Conservation (phyloP, 2,113 vertebrate genomes). For the Syrrhaptes paradoxus region DNA sequence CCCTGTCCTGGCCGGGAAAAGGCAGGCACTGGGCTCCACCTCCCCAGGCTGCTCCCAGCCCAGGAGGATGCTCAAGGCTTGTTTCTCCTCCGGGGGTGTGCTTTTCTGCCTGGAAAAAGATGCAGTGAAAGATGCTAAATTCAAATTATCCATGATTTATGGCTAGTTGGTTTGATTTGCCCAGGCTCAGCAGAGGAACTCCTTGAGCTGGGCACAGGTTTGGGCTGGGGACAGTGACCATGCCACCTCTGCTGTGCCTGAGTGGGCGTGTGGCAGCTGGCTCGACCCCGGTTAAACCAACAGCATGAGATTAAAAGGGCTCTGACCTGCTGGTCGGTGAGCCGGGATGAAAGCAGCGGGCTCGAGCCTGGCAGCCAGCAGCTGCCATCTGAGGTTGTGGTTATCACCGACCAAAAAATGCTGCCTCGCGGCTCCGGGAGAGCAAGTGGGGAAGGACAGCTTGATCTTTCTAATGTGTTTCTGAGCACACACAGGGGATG, state of each 20-base stretch:
- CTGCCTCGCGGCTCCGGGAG: background rate
- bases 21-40: background rate
- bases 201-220: background rate
- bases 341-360: background rate
- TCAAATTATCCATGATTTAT: background rate
- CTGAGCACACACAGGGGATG: background rate
- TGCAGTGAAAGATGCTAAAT: background rate
- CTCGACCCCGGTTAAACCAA: background rate
- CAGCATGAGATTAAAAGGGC: background rate
- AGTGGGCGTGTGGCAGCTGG: background rate
- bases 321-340: background rate
- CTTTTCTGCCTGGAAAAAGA: background rate
- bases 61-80: background rate
- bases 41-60: background rate
- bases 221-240: background rate
- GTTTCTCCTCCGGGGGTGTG: background rate
- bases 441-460: background rate
- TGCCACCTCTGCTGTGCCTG: background rate
- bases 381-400: background rate
- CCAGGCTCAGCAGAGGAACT: background rate
- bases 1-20: background rate
- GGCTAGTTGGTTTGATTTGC: background rate
- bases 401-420: background rate
- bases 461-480: background rate
- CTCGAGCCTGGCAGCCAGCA: background rate